These are phyloP conservation scores for Isotomurus palustris DNA, from an alignment of 2,888 invertebrate genomes.

Conservation along the genomic window DNA sequence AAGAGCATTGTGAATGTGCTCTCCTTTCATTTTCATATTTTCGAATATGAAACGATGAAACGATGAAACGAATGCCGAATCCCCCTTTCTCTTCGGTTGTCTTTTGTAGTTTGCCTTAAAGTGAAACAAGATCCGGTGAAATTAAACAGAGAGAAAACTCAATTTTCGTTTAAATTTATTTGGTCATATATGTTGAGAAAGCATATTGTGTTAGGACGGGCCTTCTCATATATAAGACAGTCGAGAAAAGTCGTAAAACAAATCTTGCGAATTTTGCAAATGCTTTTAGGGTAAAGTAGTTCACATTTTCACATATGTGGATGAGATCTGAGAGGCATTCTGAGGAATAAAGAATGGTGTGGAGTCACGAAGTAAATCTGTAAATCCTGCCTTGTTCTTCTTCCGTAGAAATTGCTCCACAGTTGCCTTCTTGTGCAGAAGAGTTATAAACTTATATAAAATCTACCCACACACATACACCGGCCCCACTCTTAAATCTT, in stretches of 20 bases:
- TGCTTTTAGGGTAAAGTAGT: slow-evolving; percentile 4
- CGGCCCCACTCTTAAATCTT: no score
- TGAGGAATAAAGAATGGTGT: no score
- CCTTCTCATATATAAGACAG: background rate
- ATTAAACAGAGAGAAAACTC: slow-evolving; percentile 37
- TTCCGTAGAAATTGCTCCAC: no score
- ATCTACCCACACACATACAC: no score
- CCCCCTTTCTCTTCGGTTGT: no score
- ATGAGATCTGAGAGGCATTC: no score
- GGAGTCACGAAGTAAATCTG: no score
- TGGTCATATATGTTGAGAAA: slow-evolving; percentile 24
- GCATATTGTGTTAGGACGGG: background rate
- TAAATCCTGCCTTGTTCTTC: no score
- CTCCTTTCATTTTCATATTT: no score
- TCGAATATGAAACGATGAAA: background rate
- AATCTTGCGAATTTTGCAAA: slow-evolving; percentile 11
- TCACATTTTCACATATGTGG: background rate
- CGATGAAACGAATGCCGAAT: background rate
- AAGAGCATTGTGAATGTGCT: slow-evolving; percentile 5
- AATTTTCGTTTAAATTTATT: slow-evolving; percentile 36
- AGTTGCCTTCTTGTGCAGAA: no score
- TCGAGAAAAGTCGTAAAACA: slow-evolving; percentile 37
- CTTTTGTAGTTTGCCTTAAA: no score
- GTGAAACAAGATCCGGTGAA: slow-evolving; percentile 18
- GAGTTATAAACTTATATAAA: no score